These are phyloP conservation scores for Anastatus disparis DNA, from an alignment of 1,140 invertebrate species.

Conservation along the genomic window DNA sequence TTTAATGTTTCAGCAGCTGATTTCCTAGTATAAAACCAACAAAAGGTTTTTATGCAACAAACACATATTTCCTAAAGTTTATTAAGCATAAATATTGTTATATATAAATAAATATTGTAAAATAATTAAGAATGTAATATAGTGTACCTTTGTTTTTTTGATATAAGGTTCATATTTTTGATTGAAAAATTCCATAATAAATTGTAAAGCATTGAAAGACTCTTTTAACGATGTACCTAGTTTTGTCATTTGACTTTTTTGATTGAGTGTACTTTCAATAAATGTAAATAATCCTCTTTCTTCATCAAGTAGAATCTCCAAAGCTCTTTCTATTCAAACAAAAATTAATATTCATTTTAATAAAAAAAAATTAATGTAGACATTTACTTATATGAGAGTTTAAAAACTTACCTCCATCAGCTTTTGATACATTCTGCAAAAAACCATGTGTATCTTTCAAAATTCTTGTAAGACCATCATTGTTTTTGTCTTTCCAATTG, in stretches of 20 bases:
- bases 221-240: slow-evolving; percentile 41
- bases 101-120: background rate
- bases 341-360: slow-evolving; percentile 8
- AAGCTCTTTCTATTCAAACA: slow-evolving; percentile 43
- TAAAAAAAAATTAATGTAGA: background rate
- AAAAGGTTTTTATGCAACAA: slow-evolving; percentile 34
- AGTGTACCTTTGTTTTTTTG: slow-evolving; percentile 43
- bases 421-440: slow-evolving; percentile 46
- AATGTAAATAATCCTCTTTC: slow-evolving; percentile 45
- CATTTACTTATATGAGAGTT: slow-evolving; percentile 9
- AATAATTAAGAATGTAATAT: slow-evolving; percentile 5
- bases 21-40: slow-evolving; percentile 36
- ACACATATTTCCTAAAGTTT: slow-evolving; percentile 48
- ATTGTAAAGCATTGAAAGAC: slow-evolving; percentile 46
- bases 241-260: background rate
- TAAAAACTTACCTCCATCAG: slow-evolving; percentile 45
- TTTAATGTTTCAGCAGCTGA: slow-evolving; percentile 43
- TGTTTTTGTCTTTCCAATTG: slow-evolving; percentile 27
- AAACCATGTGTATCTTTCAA: slow-evolving; percentile 41
- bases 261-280: slow-evolving; percentile 39
- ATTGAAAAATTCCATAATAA: slow-evolving; percentile 47
- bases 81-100: background rate
- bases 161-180: slow-evolving; percentile 48
- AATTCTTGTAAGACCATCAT: slow-evolving; percentile 28
- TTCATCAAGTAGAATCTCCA: slow-evolving; percentile 47